Percentiles rank a stretch among this genome's conserved stretches.
Conservation (phyloP, 2,113 vertebrate genomes). For the Lycocorax pyrrhopterus region DNA sequence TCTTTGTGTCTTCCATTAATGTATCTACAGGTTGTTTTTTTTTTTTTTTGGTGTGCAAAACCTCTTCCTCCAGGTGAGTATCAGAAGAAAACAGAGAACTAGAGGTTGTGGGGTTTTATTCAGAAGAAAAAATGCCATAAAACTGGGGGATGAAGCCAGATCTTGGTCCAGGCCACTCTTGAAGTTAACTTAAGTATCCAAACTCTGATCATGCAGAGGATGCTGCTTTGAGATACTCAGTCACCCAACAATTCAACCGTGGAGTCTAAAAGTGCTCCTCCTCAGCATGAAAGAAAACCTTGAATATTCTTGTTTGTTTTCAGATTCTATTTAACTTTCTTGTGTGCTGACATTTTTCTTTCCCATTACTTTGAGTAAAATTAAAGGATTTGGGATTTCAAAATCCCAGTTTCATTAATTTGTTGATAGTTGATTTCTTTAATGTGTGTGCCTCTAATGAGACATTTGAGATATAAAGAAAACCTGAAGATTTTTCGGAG, state of each 20-base stretch:
- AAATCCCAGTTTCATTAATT: neutral
- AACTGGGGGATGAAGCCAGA: neutral
- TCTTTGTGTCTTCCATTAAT: neutral
- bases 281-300: neutral
- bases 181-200: neutral
- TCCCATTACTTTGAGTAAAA: neutral
- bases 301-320: neutral
- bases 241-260: neutral
- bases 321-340: neutral
- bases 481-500: neutral
- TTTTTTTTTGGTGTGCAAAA: neutral
- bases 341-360: neutral
- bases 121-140: neutral
- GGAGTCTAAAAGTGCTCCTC: neutral
- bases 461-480: neutral
- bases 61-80: conserved; percentile 8
- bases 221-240: neutral
- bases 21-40: neutral
- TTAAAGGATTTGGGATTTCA: neutral
- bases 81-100: neutral
- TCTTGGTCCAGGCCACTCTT: neutral
- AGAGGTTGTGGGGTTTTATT: neutral
- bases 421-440: neutral
- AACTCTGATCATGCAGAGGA: neutral
- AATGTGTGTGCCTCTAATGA: neutral